Conservation (phyloP, 2,113 vertebrate genomes). For the Calyptommatus sinebrachiatus region DNA sequence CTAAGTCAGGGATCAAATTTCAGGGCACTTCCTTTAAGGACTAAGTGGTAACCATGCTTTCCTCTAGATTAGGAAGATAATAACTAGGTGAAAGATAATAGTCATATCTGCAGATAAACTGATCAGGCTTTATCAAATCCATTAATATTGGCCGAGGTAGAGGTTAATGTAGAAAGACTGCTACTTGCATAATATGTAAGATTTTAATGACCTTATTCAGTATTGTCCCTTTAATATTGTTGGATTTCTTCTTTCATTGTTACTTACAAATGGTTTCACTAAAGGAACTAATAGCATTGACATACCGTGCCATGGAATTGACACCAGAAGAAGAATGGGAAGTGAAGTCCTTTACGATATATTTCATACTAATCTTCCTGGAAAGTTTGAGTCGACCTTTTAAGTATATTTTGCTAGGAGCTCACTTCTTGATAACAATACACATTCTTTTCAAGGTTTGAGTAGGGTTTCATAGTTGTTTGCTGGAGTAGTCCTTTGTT, state of each 20-base stretch:
- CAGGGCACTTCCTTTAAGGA: not conserved
- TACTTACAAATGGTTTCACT: no score
- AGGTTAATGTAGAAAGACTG: not conserved
- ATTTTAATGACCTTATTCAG: not conserved
- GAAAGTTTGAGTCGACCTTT: not conserved
- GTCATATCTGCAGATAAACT: not conserved
- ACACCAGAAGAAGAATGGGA: no score
- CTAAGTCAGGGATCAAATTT: not conserved
- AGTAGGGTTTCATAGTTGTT: fast-evolving
- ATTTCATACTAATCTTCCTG: not conserved
- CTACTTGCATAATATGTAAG: not conserved
- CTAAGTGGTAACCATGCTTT: not conserved
- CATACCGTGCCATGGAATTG: no score
- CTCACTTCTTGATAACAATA: not conserved
- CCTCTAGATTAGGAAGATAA: not conserved
- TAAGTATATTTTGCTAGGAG: not conserved
- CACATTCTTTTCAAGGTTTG: not conserved
- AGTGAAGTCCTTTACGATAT: not conserved
- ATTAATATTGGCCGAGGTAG: not conserved
- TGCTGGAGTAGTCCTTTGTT: not conserved
- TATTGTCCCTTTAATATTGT: not conserved
- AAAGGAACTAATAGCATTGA: no score
- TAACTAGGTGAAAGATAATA: not conserved
- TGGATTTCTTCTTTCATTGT: no score
- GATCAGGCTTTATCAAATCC: not conserved